A percentile compares a stretch with the other conserved stretches of the same genome.
Conservation (phyloP, 1,140 invertebrate genomes). For the Drosophila gunungcola region DNA sequence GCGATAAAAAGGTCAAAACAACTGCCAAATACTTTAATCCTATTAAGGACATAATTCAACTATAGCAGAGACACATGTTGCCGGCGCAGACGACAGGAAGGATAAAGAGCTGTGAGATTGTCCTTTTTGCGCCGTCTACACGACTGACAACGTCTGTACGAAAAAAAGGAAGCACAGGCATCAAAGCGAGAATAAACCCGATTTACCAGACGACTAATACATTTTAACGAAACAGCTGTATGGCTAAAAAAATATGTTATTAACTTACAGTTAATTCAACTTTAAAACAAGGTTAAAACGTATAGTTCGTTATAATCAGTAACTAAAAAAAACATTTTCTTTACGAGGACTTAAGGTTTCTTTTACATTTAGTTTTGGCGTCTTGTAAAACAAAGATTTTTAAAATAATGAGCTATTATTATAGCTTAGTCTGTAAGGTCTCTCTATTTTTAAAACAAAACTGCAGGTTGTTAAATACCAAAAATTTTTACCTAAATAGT, state of each 20-base stretch:
- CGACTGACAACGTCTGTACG: constrained; percentile 13
- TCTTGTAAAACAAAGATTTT: no score
- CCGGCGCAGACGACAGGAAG: constrained; percentile 74
- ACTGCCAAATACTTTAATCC: constrained; percentile 81
- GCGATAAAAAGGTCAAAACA: constrained; percentile 75
- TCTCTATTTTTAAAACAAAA: no score
- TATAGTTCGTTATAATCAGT: no score
- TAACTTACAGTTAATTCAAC: background rate
- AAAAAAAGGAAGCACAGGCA: constrained; percentile 22
- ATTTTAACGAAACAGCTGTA: constrained; percentile 4
- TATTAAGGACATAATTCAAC: constrained; percentile 80
- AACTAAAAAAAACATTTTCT: no score
- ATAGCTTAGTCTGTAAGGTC: no score
- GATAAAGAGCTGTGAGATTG: constrained; percentile 74
- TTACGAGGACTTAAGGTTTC: no score
- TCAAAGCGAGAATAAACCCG: constrained; percentile 25
- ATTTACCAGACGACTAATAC: constrained; percentile 4
- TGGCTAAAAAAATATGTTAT: background rate
- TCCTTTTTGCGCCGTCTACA: constrained; percentile 65
- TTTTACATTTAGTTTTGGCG: no score
- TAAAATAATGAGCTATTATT: no score
- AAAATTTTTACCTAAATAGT: no score
- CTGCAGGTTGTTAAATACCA: no score
- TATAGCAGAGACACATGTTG: constrained; percentile 79
- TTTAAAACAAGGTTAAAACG: no score